Evolutionary conservation across 2,888 invertebrate genomes (phyloP).

Genomic region (Deladenus siricidicola): DNA sequence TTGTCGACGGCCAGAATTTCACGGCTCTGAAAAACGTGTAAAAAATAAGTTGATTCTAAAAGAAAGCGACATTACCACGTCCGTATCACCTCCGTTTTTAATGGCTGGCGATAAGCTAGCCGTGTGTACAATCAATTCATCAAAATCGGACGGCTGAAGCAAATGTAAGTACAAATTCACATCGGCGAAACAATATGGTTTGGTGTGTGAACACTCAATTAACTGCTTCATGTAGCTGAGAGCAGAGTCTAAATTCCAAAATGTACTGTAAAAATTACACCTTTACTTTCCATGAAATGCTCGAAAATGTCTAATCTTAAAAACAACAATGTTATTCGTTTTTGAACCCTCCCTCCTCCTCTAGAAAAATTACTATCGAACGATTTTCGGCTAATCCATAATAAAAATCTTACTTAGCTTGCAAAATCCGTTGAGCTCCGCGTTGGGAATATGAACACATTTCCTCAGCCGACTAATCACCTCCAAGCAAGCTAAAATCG

Average conservation of each 20-base stretch:
- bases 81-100: not conserved
- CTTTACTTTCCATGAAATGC: too few relatives aligned
- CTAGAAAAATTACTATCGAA: too few relatives aligned
- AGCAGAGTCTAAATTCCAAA: not conserved
- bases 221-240: not conserved
- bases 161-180: constrained; percentile 7
- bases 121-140: not conserved
- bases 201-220: not conserved
- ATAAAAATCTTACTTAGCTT: not conserved
- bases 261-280: too few relatives aligned
- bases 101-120: not conserved
- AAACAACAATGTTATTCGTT: not conserved
- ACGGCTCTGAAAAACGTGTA: not conserved
- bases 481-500: constrained; percentile 4
- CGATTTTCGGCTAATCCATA: too few relatives aligned
- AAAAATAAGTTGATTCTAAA: not conserved
- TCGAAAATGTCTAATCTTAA: too few relatives aligned
- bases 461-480: not conserved
- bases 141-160: not conserved
- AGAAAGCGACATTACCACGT: not conserved
- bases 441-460: not conserved
- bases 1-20: not conserved
- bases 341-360: not conserved
- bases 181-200: constrained; percentile 7
- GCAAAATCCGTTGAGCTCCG: not conserved